Percentiles rank a stretch among this genome's conserved stretches.
Evolutionary conservation across 2,888 invertebrate species (phyloP).

Genomic region (Arenicola marina): DNA sequence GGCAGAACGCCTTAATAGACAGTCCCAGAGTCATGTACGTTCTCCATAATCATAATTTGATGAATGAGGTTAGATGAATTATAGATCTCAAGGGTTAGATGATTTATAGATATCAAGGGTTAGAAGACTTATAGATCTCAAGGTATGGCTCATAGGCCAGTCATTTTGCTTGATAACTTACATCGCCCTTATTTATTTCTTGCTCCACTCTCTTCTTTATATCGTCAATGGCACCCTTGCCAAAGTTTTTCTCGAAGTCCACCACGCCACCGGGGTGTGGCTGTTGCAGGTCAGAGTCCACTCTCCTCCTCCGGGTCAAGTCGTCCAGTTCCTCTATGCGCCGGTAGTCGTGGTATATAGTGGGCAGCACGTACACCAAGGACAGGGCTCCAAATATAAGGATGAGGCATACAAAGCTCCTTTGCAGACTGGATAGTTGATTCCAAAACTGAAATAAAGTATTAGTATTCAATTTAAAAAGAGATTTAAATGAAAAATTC

Average conservation of each 20-base stretch:
- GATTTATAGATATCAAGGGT: no score
- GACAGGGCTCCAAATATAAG: constrained; percentile 41
- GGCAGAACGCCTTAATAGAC: no score
- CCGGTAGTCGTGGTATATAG: constrained; percentile 34
- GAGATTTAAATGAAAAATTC: no score
- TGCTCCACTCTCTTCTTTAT: constrained; percentile 22
- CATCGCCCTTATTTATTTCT: no score
- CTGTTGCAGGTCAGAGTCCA: background rate
- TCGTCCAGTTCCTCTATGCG: constrained; percentile 15
- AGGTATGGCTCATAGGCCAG: no score
- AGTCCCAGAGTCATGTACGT: no score
- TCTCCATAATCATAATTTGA: no score
- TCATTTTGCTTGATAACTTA: no score
- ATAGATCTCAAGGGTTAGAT: no score
- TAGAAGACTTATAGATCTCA: no score
- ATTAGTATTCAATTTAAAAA: no score
- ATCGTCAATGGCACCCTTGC: constrained; percentile 15
- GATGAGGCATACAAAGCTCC: constrained; percentile 44
- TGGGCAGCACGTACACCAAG: constrained; percentile 43
- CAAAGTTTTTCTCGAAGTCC: constrained; percentile 11
- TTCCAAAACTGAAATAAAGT: constrained; percentile 51
- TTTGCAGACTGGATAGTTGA: constrained; percentile 53
- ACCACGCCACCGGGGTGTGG: background rate
- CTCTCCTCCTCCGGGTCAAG: constrained; percentile 15
- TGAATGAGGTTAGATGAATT: no score